Evolutionary conservation across 1,140 invertebrate genomes (phyloP), one percentile per base, ranked within the genome.

Genomic region (Saxidomus purpurata): DNA sequence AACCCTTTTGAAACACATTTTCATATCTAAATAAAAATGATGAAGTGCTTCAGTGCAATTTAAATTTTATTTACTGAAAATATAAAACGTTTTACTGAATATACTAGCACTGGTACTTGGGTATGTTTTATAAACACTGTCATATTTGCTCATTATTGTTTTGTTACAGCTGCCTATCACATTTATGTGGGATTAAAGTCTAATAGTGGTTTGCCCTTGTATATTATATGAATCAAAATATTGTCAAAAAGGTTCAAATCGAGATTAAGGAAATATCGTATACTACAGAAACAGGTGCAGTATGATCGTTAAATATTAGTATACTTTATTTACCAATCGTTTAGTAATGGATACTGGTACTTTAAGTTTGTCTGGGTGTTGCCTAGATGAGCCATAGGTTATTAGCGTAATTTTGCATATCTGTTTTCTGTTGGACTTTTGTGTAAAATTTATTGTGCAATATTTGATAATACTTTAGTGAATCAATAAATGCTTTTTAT

Each of bases 101-200:
- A 43, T 43, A 28, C 52, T 19, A 11, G 8, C 25, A 63, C 8
- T 63, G 59, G 19, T 25, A 63, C 59, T 63, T 28, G 25, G 25
- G n/a, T 25, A 63, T 15, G n/a, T 63, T 63, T 63, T 63, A 63
- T 63, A 63, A 63, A 63, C 59, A 63, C n/a, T 28, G 59, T 8
- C 19, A 28, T 28, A 25, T 63, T 63, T 63, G 28, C n/a, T 63
- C 25, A 28, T 63, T 4, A 63, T 63, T 63, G 59, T 63, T 63
- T 63, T 63, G 59, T 28, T 63, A 8, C 15, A 22, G 4, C 11
- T 22, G 52, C n/a, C 52, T 55, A 13, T 55, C n/a, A 4, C n/a
- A 22, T 25, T 63, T 11, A 55, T 55, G 52, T 55, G 19, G 52
- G 52, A 55, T 55, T 55, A 63, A 19, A 63, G 8, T 63, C 28